Base-by-base conservation (phyloP, 2,113 vertebrate genomes). In the Gorsachius goisagi region DNA sequence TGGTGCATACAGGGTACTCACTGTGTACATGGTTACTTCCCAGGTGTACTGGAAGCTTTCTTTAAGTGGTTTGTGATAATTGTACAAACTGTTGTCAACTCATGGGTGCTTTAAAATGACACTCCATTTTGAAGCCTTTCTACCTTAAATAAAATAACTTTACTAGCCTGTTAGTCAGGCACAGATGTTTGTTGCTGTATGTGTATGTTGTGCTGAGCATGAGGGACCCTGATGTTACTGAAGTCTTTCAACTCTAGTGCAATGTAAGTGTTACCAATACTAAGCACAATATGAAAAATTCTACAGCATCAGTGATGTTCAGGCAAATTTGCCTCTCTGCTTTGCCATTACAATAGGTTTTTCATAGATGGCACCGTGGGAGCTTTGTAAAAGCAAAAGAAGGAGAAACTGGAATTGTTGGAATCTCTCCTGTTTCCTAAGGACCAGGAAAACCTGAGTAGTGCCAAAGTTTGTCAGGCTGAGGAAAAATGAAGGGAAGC, bases 401-500 rank as follows among this genome's bases (percentile, higher is more conserved):
- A 62, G 19, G 63, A 88, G 21, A 79, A 88, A 45, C 73, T 89
- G 88, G 69, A 85, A 55, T 75, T 86, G 9, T 45, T 92, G 90
- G 72, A 86, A 75, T 95, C 44, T 88, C 23, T 92, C 60, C 68
- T 64, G 17, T 86, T 88, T 93, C 84, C 35, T 33, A n/a, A 90
- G 73, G 90, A 92, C 86, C 73, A 53, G 90, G 90, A 95, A 81
- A 94, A 91, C 82, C 53, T 87, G 66, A 93, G 69, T 35, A 30
- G 77, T 87, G 76, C 90, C 89, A 89, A 53, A 92, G 77, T 94
- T 94, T 92, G 53, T 75, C 56, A 93, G 83, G 58, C 80, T 92
- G 83, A 76, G 84, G 76, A 68, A 81, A 90, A 95, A 62, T 66
- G 58, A 94, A 83, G 66, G 89, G 92, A 94, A 96, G 92, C 62